These are phyloP conservation scores for Puffinus mauretanicus DNA, from an alignment of 2,113 vertebrate genomes.

Conservation along the genomic window DNA sequence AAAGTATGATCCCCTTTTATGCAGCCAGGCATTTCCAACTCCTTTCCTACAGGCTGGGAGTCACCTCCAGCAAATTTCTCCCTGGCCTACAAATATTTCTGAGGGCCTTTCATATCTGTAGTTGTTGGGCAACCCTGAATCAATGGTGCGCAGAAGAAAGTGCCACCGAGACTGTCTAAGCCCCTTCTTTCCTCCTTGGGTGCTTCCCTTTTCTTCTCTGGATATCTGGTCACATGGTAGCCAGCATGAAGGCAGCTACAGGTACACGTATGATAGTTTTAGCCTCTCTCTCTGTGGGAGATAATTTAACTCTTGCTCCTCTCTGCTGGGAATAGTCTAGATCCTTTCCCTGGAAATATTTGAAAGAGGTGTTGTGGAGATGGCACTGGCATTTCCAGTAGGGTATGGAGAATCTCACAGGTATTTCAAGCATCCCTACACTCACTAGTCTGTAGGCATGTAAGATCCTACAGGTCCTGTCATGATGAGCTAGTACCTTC, in stretches of 20 bases:
- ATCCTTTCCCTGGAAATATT: not conserved
- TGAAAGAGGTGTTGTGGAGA: not conserved
- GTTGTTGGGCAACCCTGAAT: not conserved
- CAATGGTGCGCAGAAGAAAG: not conserved
- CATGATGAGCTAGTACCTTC: not conserved
- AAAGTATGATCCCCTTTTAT: not conserved
- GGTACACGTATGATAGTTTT: not conserved
- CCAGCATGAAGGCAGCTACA: not conserved
- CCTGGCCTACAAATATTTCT: not conserved
- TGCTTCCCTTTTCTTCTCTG: not conserved
- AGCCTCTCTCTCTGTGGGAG: not conserved
- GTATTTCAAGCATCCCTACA: not conserved
- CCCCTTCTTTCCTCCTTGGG: not conserved
- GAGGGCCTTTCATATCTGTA: not conserved
- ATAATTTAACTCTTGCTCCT: not conserved
- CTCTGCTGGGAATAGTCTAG: not conserved
- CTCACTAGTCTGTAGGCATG: not conserved
- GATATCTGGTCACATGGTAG: not conserved
- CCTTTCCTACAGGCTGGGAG: not conserved
- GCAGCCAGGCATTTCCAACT: not conserved
- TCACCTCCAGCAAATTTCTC: not conserved
- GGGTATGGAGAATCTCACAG: not conserved
- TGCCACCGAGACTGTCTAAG: not conserved
- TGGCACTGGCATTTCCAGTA: not conserved
- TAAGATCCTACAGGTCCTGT: not conserved